phyloP scores from a whole-genome alignment of 2,888 invertebrate species.

The Labia minor region DNA sequence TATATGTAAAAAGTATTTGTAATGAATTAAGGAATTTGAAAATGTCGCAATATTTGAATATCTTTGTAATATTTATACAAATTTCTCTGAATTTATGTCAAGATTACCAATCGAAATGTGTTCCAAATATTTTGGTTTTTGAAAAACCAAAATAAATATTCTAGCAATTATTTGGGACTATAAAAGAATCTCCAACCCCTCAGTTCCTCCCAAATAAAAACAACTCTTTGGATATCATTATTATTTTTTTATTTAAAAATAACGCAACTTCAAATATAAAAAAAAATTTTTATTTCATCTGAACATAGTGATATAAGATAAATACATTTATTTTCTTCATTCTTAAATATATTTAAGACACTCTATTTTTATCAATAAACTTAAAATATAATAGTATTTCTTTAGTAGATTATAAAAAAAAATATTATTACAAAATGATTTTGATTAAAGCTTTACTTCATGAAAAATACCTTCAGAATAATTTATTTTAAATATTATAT shows the following conservation, averaged over 20 bases:
- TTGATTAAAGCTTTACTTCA: neutral
- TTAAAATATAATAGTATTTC: constrained; percentile 13
- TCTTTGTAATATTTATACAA: constrained; percentile 13
- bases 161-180: constrained; percentile 13
- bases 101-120: constrained; percentile 9
- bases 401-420: neutral
- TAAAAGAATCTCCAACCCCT: constrained; percentile 1
- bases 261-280: neutral
- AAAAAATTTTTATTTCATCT: neutral
- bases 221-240: constrained; percentile 13
- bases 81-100: constrained; percentile 13
- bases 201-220: constrained; percentile 13
- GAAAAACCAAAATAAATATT: constrained; percentile 7
- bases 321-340: neutral
- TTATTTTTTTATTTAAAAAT: neutral
- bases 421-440: neutral
- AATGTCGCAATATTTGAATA: constrained; percentile 7
- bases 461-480: neutral
- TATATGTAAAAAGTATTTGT: constrained; percentile 5
- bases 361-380: neutral
- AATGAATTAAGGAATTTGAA: neutral
- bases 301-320: neutral
- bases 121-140: constrained; percentile 13
- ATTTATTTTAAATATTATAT: constrained; percentile 3
- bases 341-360: neutral